phyloP scores from a whole-genome alignment of 1,140 invertebrate genomes.

The Littorina saxatilis region DNA sequence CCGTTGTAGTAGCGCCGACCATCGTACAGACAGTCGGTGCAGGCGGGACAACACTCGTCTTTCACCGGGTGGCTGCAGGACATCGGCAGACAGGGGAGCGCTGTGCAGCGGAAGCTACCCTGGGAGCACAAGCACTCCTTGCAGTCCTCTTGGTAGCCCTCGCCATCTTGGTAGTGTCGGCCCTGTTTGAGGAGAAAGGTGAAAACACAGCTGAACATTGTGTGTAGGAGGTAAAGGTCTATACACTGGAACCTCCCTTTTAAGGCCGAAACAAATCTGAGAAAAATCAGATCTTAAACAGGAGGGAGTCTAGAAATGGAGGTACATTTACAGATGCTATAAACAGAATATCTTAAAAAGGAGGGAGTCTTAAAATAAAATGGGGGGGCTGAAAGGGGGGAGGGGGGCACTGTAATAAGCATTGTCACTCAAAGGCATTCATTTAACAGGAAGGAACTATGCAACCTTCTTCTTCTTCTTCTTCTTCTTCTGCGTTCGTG shows the following conservation, averaged over 20 bases:
- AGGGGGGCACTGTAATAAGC: background rate
- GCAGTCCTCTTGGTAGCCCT: conserved; percentile 47
- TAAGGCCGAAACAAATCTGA: too few species aligned
- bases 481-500: too few species aligned
- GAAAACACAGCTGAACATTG: background rate
- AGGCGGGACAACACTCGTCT: conserved; percentile 60
- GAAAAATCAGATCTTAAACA: too few species aligned
- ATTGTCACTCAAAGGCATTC: background rate
- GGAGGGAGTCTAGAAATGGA: too few species aligned
- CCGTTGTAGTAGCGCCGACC: conserved; percentile 53
- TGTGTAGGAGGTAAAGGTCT: too few species aligned
- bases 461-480: too few species aligned
- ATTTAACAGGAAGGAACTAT: too few species aligned
- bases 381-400: too few species aligned
- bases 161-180: conserved; percentile 43
- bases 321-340: too few species aligned
- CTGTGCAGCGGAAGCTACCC: conserved; percentile 47
- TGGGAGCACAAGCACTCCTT: conserved; percentile 51
- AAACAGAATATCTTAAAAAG: too few species aligned
- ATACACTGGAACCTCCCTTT: too few species aligned
- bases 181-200: conserved; percentile 38
- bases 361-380: too few species aligned
- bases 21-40: conserved; percentile 58
- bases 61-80: conserved; percentile 54
- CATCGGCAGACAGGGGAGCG: conserved; percentile 41